Percentiles rank a stretch among this genome's conserved stretches.
phyloP scores from a whole-genome alignment of 1,140 invertebrate genomes.

The Trichoplusia ni region DNA sequence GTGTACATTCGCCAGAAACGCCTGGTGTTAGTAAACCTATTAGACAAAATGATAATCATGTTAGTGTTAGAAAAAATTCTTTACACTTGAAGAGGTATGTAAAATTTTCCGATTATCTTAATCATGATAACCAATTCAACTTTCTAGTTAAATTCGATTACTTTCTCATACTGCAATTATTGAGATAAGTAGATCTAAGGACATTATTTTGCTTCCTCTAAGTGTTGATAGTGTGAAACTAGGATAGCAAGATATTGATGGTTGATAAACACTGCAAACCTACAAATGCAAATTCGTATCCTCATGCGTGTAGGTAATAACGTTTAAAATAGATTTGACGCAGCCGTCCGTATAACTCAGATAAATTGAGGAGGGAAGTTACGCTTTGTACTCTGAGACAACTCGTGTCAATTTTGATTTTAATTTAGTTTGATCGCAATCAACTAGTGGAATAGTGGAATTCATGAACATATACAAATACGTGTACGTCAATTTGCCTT shows the following conservation, averaged over 20 bases:
- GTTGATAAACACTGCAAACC: neutral
- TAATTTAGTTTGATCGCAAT: slow-evolving; percentile 19
- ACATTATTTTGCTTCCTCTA: no score
- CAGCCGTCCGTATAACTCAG: slow-evolving; percentile 40
- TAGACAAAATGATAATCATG: slow-evolving; percentile 20
- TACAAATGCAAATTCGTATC: slow-evolving; percentile 10
- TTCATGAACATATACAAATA: slow-evolving; percentile 20
- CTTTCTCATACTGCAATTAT: no score
- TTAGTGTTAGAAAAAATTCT: slow-evolving; percentile 18
- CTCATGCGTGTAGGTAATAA: slow-evolving; percentile 3
- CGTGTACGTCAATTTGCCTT: slow-evolving; percentile 26
- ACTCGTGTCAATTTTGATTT: slow-evolving; percentile 10
- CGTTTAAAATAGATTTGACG: slow-evolving; percentile 68
- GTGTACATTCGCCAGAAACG: slow-evolving; percentile 18
- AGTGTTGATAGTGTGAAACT: no score
- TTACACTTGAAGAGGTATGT: slow-evolving; percentile 31
- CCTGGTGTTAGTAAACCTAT: slow-evolving; percentile 7
- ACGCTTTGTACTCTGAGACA: slow-evolving; percentile 17
- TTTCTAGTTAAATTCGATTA: neutral
- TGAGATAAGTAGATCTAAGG: no score
- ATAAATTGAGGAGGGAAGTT: slow-evolving; percentile 46
- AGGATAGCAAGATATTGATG: no score
- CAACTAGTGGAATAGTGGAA: slow-evolving; percentile 23
- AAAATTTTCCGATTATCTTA: neutral
- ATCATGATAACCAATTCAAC: neutral